Base-by-base conservation (phyloP, 2,797 vertebrate species). In the Periophthalmus magnuspinnatus region DNA sequence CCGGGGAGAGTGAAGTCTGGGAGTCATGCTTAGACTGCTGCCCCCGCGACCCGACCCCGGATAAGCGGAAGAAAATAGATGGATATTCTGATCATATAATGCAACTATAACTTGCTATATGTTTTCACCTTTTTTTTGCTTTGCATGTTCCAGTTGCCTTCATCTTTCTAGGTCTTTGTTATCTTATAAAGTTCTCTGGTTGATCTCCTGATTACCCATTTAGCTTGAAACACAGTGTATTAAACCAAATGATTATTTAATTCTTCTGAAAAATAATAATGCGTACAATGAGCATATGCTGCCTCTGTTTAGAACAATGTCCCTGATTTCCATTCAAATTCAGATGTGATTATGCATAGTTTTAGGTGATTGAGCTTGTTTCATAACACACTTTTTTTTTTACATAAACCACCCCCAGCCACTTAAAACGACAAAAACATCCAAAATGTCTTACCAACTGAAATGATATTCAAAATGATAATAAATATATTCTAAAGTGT, bases 311-410 rank as follows among this genome's bases (percentile, higher is more conserved):
- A 71, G 56, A 34, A 50, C 67, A 74, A 48, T 71, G 75, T 61
- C 59, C 67, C 72, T 79, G 69, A 76, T 70, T 77, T 79, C 47
- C 62, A 75, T 83, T 81, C 71, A 74, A 81, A 83, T 68, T 57
- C 33, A 71, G 74, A 77, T 77, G 58, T 65, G 67, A 80, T 80
- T 81, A 75, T 68, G 69, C 72, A 69, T 80, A 2, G 19, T 57
- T 75, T 75, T 69, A 77, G 77, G 81, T 81, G 70, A 84, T 83
- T 54, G n/a, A 67, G 70, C 57, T 81, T 71, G 75, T 84, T 84
- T 80, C 72, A 58, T 71, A 68, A 70, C 69, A 77, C 71, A 55
- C 3, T 70, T 73, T 61, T 81, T n/a, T 50, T 74, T 81, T 80
- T 66, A 73, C 74, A 65, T 78, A 72, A 72, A 74, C 32, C 66